A percentile compares a stretch with the other conserved stretches of the same genome.
These are phyloP conservation scores for Artemia sinica DNA, from an alignment of 2,888 invertebrate species.

Conservation along the genomic window DNA sequence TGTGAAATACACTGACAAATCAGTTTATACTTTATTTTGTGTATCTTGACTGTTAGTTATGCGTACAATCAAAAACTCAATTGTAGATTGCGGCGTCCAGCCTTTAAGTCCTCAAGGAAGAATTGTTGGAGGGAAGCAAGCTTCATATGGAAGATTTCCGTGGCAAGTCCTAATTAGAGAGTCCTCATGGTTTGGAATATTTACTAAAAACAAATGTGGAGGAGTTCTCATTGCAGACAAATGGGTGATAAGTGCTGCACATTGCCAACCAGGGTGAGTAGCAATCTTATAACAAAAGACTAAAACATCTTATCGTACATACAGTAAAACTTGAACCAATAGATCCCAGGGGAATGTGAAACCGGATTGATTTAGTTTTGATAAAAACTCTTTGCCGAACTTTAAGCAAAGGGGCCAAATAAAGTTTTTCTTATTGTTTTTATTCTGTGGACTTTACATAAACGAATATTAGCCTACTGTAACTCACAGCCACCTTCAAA, in stretches of 20 bases:
- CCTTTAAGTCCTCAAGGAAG: slow-evolving; percentile 51
- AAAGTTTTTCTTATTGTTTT: too few relatives aligned
- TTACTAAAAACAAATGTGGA: slow-evolving; percentile 87
- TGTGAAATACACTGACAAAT: not conserved
- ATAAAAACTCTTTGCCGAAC: not conserved
- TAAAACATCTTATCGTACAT: not conserved
- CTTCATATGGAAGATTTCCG: slow-evolving; percentile 71
- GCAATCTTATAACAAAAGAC: not conserved
- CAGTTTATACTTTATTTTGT: slow-evolving; percentile 7
- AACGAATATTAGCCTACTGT: too few relatives aligned
- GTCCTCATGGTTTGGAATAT: slow-evolving; percentile 78
- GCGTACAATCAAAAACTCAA: not conserved
- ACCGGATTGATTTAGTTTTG: not conserved
- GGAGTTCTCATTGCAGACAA: slow-evolving; percentile 74
- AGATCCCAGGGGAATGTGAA: too few relatives aligned
- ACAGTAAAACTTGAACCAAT: too few relatives aligned
- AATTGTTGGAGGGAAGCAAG: slow-evolving; percentile 74
- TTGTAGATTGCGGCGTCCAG: slow-evolving; percentile 68
- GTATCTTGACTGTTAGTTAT: not conserved
- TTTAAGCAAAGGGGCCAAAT: not conserved
- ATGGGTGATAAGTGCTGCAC: slow-evolving; percentile 78
- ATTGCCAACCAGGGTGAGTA: slow-evolving; percentile 76
- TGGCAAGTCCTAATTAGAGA: slow-evolving; percentile 84
- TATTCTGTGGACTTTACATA: too few relatives aligned
- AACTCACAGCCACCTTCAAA: too few relatives aligned